Evolutionary conservation across 2,797 vertebrate genomes (phyloP), one percentile per base, ranked within the genome.

Genomic region (Staurois parvus): DNA sequence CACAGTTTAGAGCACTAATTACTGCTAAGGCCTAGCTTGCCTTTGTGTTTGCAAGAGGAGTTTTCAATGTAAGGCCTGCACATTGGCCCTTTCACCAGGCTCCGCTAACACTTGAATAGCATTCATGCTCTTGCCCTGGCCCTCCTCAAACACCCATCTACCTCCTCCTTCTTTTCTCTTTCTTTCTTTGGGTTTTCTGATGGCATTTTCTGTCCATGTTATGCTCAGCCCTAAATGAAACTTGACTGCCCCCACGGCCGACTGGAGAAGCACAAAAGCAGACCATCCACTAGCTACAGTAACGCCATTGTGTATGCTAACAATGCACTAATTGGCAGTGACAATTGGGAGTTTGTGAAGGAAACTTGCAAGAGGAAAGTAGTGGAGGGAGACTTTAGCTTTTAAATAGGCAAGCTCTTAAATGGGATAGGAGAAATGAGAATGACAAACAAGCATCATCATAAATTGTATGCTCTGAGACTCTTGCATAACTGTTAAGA

Each of bases 321-420:
- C 95, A 96, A 97, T 95, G 95, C 95, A 93, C 97, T 99, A 98
- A 99, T 99, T 98, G 97, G 96, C 90, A 89, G 94, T 93, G 97
- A 98, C 97, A 99, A 98, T 97, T 92, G 96, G 90, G 88, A 86
- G 83, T 89, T 90, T 67, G 88, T 88, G 90, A 90, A 88, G 90
- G 90, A 34, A 86, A 84, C 85, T 87, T 87, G 81, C 85, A 79
- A 83, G 40, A 82, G 88, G 83, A 88, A 88, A 91, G 91, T 89
- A 87, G 88, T 94, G 95, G 92, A 89, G 89, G 93, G 92, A 93
- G 88, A 82, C 88, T 92, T 91, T 94, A 94, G 94, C 94, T 79
- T 95, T 95, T 95, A 94, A 94, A 96, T 95, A 96, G 92, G 93
- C 76, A 90, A 83, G 91, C 90, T 90, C 85, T 91, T 90, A 82